phyloP scores from a whole-genome alignment of 2,113 vertebrate species.

The Trichechus manatus region DNA sequence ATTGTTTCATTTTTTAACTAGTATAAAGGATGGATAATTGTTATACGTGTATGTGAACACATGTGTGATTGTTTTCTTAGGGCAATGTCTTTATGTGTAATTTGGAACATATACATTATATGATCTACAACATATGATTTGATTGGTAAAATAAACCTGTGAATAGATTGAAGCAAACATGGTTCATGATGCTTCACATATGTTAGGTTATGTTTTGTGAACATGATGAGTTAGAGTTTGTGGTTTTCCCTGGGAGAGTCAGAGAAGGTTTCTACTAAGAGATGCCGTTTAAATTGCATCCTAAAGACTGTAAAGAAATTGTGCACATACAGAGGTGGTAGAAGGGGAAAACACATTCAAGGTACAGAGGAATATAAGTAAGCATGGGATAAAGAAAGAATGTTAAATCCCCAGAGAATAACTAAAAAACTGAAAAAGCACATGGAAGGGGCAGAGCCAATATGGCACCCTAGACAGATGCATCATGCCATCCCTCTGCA shows the following conservation, averaged over 20 bases:
- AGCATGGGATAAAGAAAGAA: not conserved
- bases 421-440: not conserved
- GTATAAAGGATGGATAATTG: not conserved
- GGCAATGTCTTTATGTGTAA: not conserved
- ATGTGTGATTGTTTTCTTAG: not conserved
- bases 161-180: not conserved
- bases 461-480: too few relatives aligned
- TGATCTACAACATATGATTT: too few relatives aligned
- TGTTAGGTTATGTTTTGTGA: not conserved
- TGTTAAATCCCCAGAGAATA: not conserved
- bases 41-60: not conserved
- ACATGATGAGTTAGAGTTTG: not conserved
- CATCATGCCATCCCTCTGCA: too few relatives aligned
- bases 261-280: not conserved
- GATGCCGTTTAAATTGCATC: not conserved
- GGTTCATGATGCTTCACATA: not conserved
- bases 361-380: not conserved
- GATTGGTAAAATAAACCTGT: not conserved
- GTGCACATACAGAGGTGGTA: not conserved
- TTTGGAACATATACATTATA: not conserved
- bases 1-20: not conserved
- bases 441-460: too few relatives aligned
- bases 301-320: not conserved
- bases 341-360: not conserved
- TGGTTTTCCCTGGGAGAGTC: not conserved